Evolutionary conservation across 1,140 invertebrate genomes (phyloP), one percentile per base, ranked within the genome.

Genomic region (Druon quercuslanigerum): DNA sequence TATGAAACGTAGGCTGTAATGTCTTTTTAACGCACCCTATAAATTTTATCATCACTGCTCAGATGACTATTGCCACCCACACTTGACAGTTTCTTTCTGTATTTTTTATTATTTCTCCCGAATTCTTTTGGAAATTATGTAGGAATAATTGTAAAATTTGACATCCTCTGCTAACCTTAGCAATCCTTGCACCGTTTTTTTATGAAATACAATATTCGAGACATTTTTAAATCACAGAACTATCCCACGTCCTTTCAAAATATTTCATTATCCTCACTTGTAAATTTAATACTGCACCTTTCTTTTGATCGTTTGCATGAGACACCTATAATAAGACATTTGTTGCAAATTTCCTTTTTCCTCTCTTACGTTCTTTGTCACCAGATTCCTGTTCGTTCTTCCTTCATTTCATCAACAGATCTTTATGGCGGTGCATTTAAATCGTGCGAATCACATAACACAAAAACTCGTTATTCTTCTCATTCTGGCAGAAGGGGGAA

Each of bases 1-100:
- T 46, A 46, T 2, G 40, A 46, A 12, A 75, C 57, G 74, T 79
- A 57, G 74, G 78, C 20, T 51, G 75, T 19, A 56, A 56, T 56
- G 54, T 56, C 54, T 56, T 56, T 56, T 56, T 56, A 56, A 56
- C 54, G n/a, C 54, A 56, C 54, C 19, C 54, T 20, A 56, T 56
- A 56, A 56, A 56, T 56, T 19, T 19, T n/a, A 56, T 56, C 54
- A 56, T 56, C 17, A 56, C 54, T 12, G 54, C 20, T 56, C 17
- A 19, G 54, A 19, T 6, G 54, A 19, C 54, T 56, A 19, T 56
- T 20, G 13, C 54, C 54, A 56, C 54, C 54, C 54, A 56, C 54
- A 54, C 9, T 54, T 54, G 52, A 54, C 52, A 19, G 52, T 19
- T 4, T 56, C 17, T 20, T 56, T 56, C 17, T 56, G 13, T 19